Evolutionary conservation across 2,888 invertebrate species (phyloP).

Genomic region (Zonitis immaculata): DNA sequence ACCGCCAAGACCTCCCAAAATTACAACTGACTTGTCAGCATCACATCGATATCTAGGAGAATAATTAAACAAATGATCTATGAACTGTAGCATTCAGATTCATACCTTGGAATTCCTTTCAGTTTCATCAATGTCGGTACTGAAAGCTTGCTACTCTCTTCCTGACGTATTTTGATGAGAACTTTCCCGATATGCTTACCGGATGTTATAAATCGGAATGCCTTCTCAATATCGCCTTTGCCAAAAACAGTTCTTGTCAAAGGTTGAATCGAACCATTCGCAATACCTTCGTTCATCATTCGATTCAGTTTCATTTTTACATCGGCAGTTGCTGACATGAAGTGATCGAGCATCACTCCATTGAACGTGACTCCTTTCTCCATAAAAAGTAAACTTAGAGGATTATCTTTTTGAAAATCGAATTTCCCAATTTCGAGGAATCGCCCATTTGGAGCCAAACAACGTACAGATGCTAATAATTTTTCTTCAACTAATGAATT

Average conservation of each 20-base stretch:
- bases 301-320: no score
- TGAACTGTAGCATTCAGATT: constrained; percentile 75
- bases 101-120: constrained; percentile 53
- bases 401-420: constrained; percentile 90
- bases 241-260: constrained; percentile 83
- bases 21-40: no score
- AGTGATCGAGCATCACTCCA: constrained; percentile 82
- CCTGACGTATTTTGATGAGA: constrained; percentile 80
- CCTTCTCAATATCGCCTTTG: constrained; percentile 84
- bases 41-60: no score
- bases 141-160: constrained; percentile 63
- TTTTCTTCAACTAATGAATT: constrained; percentile 97
- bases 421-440: constrained; percentile 98
- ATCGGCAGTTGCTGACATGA: constrained; percentile 64
- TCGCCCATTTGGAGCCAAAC: constrained; percentile 86
- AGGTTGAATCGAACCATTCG: constrained; percentile 82
- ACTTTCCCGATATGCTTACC: constrained; percentile 99
- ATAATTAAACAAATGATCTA: no score
- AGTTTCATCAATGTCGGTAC: no score
- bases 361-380: constrained; percentile 96
- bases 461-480: constrained; percentile 88
- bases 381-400: constrained; percentile 82
- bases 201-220: constrained; percentile 92
- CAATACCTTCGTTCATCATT: constrained; percentile 80
- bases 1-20: constrained; percentile 87